Evolutionary conservation across 2,113 vertebrate species (phyloP), one percentile per base, ranked within the genome.

Genomic region (Elephantulus edwardii): DNA sequence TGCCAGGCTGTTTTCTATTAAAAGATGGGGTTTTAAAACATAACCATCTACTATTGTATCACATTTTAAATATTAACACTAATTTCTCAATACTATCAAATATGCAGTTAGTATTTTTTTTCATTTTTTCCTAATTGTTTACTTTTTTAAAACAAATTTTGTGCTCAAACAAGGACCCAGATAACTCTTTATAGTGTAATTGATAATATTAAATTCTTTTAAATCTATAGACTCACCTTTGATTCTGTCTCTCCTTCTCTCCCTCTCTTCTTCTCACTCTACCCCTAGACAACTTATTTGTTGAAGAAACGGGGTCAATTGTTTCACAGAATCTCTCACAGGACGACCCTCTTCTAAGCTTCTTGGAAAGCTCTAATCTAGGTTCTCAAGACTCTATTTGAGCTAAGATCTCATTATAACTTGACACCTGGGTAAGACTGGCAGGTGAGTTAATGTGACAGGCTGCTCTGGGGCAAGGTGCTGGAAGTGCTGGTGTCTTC

Each of bases 31-130:
- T 92, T 74, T 77, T 24, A 64, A 66, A 91, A 33, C 8, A 28
- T 24, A 52, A 78, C 52, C 24, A 52, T 9, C 17, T 60, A 58
- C n/a, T 40, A 33, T 64, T 42, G 40, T 26, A 28, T 84, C 52
- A 56, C 38, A 8, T 30, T 71, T 42, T 8, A 46, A 70, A 91
- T 74, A 64, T 52, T 26, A 62, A 33, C 38, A 75, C 60, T 80
- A 74, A 84, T 80, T 91, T 52, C 64, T 62, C 38, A 70, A 48
- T 52, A 48, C 30, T 35, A 33, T 76, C 82, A 84, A 62, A 89
- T 68, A 80, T 64, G 5, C 6, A 79, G n/a, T 35, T 30, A 33
- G 16, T 60, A 12, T 75, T 71, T n/a, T n/a, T n/a, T n/a, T n/a
- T n/a, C 40, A 30, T 75, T 30, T 56, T 74, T 44, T 35, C 42